These are phyloP conservation scores for Turnix velox DNA, from an alignment of 2,113 vertebrate species.

Conservation along the genomic window DNA sequence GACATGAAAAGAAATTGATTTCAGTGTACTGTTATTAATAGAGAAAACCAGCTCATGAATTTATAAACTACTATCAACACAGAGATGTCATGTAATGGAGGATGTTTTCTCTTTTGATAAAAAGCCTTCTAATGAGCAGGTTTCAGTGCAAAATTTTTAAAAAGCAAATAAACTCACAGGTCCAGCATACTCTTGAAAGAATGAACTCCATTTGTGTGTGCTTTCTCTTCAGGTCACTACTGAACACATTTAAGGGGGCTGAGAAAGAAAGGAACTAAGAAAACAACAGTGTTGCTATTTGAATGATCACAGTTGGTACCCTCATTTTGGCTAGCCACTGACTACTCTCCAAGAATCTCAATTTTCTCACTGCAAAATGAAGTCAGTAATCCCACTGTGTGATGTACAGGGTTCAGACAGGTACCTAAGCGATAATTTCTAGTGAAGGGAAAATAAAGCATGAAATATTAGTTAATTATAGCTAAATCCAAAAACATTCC, in stretches of 20 bases:
- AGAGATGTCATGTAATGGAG: not conserved
- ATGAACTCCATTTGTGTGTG: not conserved
- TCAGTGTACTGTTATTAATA: not conserved
- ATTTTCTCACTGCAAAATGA: not conserved
- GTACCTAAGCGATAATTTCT: not conserved
- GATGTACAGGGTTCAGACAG: not conserved
- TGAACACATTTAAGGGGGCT: not conserved
- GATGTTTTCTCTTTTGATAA: not conserved
- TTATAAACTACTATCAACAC: not conserved
- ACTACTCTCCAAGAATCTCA: not conserved
- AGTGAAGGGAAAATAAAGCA: not conserved
- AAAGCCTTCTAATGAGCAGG: not conserved
- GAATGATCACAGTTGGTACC: not conserved
- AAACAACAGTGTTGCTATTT: not conserved
- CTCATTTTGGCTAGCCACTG: not conserved
- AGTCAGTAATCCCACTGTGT: not conserved
- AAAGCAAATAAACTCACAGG: not conserved
- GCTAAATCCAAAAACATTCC: not conserved
- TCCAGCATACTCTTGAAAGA: not conserved
- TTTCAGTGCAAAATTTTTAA: not conserved
- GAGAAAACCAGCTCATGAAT: not conserved
- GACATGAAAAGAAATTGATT: not conserved
- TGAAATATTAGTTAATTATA: not conserved
- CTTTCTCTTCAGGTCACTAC: not conserved
- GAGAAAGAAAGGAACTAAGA: not conserved